Evolutionary conservation across 37 sponge, comb jelly and placozoan species (phyloP).

Genomic region (Ianthella basta): DNA sequence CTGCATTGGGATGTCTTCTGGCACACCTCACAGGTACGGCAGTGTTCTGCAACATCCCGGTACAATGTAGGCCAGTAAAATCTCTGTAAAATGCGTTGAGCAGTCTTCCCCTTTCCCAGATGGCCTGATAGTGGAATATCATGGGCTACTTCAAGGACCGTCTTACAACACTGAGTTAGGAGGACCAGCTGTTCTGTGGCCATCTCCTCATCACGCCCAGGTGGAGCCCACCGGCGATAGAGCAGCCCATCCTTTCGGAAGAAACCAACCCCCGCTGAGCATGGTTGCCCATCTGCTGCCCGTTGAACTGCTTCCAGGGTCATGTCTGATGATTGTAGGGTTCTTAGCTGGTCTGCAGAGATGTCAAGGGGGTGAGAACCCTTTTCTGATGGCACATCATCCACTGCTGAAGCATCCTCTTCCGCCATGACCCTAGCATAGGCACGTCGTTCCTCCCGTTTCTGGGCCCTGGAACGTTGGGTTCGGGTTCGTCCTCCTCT

Average conservation of each 20-base stretch:
- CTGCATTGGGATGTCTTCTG: background rate
- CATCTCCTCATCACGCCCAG: slow-evolving; percentile 12
- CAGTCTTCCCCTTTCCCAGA: slow-evolving; percentile 4
- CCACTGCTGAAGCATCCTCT: too few relatives aligned
- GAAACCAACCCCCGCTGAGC: background rate
- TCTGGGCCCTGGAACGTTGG: slow-evolving; percentile 12
- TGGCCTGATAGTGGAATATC: slow-evolving; percentile 2
- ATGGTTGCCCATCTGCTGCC: background rate
- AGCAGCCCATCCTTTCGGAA: slow-evolving; percentile 20
- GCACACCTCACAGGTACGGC: background rate
- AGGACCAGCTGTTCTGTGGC: slow-evolving; percentile 7
- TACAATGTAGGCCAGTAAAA: slow-evolving; percentile 16
- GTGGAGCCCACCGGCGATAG: slow-evolving; percentile 24
- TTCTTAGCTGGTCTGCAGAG: slow-evolving; percentile 15
- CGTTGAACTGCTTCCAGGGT: background rate
- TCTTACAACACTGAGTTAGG: background rate
- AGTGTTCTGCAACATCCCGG: background rate
- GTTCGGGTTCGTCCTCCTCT: background rate
- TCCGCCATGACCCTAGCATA: too few relatives aligned
- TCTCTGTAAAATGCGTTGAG: background rate
- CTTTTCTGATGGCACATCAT: background rate
- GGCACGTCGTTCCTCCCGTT: too few relatives aligned
- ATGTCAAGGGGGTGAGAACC: slow-evolving; percentile 11
- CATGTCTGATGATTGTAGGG: slow-evolving; percentile 6
- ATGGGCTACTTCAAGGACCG: background rate